Base-by-base conservation (phyloP, 1,140 invertebrate species). In the Apis florea region DNA sequence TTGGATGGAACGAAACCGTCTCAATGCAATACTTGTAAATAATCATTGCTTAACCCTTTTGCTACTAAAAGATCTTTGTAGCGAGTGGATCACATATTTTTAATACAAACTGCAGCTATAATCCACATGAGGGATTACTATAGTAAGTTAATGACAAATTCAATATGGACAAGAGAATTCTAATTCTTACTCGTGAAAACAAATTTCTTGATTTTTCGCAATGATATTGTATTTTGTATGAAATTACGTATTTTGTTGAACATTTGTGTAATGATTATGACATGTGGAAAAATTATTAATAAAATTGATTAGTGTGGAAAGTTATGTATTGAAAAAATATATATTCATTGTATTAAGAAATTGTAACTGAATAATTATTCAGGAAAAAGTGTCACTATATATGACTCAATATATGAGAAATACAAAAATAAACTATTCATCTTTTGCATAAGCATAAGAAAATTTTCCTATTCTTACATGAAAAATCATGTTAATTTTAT, bases 1-100 rank as follows among this genome's bases (percentile, higher is more conserved):
- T 74, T 90, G 78, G 10, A 59, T 19, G 56, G 86, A 47, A 54
- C 85, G 19, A 89, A 77, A 64, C 89, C 89, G 11, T 31, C 49
- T 0, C 24, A 54, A 61, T 93, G 92, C 80, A 59, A 19, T 26
- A 58, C 73, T 56, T 70, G 26, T 79, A 80, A 40, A 82, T 71
- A 81, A 81, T 61, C 67, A 15, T 64, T 79, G 47, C 58, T 72
- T 17, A 64, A 79, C 26, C 68, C 67, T 10, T 6, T 71, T 21
- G 58, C 26, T 17, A 1, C 68, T 79, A 40, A 72, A 79, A 61
- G 47, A 31, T 70, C 54, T 61, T 19, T 70, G 49, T 70, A 79
- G 76, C 24, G 67, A 79, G 67, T 47, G 67, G 76, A 47, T 70
- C 69, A 47, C 63, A 6, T 79, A 68, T 19, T 63, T 79, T 79